A percentile compares a stretch with the other conserved stretches of the same genome.
phyloP scores from a whole-genome alignment of 2,888 invertebrate species.

The Spodoptera exigua region DNA sequence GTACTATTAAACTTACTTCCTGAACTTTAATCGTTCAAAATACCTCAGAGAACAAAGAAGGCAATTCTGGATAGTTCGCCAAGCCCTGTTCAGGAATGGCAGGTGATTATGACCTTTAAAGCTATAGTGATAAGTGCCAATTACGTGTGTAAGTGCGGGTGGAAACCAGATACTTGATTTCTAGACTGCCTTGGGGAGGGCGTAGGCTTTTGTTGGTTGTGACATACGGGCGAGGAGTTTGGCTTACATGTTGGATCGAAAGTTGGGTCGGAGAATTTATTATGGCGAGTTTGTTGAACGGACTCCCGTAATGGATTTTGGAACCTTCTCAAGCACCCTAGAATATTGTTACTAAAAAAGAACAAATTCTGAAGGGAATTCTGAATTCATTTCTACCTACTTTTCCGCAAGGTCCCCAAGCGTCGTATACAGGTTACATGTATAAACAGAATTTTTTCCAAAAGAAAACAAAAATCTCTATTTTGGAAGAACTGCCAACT shows the following conservation, averaged over 20 bases:
- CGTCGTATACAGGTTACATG: no score
- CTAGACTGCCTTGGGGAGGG: conserved; percentile 83
- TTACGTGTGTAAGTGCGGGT: conserved; percentile 50
- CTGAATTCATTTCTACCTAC: no score
- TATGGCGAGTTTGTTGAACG: no score
- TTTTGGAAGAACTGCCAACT: no score
- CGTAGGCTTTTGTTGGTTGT: conserved; percentile 74
- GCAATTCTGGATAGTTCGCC: conserved; percentile 31
- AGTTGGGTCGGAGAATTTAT: no score
- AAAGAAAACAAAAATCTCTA: no score
- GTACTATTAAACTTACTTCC: conserved; percentile 31
- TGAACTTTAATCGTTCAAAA: conserved; percentile 34
- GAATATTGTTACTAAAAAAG: no score
- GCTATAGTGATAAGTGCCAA: conserved; percentile 63
- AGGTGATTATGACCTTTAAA: conserved; percentile 64
- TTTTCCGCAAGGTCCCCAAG: no score
- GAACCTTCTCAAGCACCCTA: no score
- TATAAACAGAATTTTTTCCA: no score
- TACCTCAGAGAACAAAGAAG: conserved; percentile 45
- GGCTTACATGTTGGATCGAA: conserved; percentile 24
- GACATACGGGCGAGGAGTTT: conserved; percentile 47
- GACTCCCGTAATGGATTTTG: no score
- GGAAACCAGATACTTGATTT: conserved; percentile 55
- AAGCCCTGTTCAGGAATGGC: conserved; percentile 52
- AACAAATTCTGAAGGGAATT: no score